Evolutionary conservation across 2,888 invertebrate genomes (phyloP).

Genomic region (Nysson spinosus): DNA sequence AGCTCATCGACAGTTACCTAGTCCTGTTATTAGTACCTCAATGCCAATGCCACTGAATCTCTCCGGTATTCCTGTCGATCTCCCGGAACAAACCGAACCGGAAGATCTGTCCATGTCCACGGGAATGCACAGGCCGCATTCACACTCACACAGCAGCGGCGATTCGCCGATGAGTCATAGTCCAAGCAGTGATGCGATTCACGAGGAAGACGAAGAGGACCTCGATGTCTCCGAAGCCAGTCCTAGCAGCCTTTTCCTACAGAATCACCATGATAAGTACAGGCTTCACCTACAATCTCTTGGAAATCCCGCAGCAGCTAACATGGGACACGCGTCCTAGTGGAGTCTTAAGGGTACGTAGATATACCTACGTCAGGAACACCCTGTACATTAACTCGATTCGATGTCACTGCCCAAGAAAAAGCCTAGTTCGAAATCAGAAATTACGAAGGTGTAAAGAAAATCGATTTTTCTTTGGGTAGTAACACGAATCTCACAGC

Average conservation of each 20-base stretch:
- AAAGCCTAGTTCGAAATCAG: not conserved
- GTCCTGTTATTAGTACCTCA: constrained; percentile 65
- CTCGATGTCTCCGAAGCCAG: constrained; percentile 78
- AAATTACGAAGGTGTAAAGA: not conserved
- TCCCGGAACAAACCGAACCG: constrained; percentile 93
- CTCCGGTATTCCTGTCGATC: constrained; percentile 76
- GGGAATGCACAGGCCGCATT: constrained; percentile 73
- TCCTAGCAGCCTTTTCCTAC: constrained; percentile 77
- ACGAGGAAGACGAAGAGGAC: constrained; percentile 80
- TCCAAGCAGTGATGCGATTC: constrained; percentile 76
- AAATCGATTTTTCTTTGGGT: constrained; percentile 12
- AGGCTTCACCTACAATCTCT: constrained; percentile 47
- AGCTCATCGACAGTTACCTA: constrained; percentile 71
- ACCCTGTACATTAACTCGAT: constrained; percentile 15
- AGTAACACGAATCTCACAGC: constrained; percentile 11
- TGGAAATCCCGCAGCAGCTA: constrained; percentile 28
- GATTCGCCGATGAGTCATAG: constrained; percentile 78
- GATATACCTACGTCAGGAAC: constrained; percentile 26
- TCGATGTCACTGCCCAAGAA: constrained; percentile 13
- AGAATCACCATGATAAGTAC: constrained; percentile 51
- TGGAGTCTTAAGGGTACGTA: constrained; percentile 63
- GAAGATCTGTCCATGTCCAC: constrained; percentile 90
- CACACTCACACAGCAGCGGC: constrained; percentile 78
- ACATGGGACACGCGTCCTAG: constrained; percentile 64
- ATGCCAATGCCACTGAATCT: constrained; percentile 79